Evolutionary conservation across 2,113 vertebrate species (phyloP).

Genomic region (Xenopus laevis): DNA sequence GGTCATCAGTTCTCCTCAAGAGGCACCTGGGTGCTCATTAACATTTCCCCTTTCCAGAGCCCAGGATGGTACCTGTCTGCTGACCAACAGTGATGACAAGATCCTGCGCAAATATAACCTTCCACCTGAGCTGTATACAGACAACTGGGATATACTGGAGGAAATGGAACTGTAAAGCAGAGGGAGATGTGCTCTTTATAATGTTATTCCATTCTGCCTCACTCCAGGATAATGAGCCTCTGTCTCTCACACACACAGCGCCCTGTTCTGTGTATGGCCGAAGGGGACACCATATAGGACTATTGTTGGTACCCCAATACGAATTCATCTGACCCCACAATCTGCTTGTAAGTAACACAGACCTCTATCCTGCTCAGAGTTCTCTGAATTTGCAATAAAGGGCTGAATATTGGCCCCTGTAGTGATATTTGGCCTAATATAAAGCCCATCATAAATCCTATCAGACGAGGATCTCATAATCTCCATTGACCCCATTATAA

Average conservation of each 20-base stretch:
- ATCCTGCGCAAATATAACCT: slow-evolving; percentile 82
- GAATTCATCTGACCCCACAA: slow-evolving; percentile 77
- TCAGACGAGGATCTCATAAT: no score
- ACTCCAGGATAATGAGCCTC: background rate
- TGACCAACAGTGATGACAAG: slow-evolving; percentile 88
- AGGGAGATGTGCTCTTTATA: background rate
- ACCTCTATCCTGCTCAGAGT: no score
- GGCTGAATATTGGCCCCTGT: no score
- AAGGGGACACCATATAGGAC: slow-evolving; percentile 88
- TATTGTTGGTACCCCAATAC: slow-evolving; percentile 90
- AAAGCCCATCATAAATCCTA: no score
- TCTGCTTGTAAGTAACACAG: slow-evolving; percentile 78
- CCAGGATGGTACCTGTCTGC: slow-evolving; percentile 84
- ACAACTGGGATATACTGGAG: slow-evolving; percentile 65
- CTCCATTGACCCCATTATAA: no score
- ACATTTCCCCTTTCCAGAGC: slow-evolving; percentile 63
- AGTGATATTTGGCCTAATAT: no score
- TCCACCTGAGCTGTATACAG: slow-evolving; percentile 74
- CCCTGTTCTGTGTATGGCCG: slow-evolving; percentile 81
- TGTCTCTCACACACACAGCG: slow-evolving; percentile 44
- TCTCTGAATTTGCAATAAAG: background rate
- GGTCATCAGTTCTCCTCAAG: no score
- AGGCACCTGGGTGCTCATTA: no score
- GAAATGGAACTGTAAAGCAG: slow-evolving; percentile 73
- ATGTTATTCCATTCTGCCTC: background rate